Base-by-base conservation (phyloP, 2,797 vertebrate genomes). In the Microchirus variegatus region DNA sequence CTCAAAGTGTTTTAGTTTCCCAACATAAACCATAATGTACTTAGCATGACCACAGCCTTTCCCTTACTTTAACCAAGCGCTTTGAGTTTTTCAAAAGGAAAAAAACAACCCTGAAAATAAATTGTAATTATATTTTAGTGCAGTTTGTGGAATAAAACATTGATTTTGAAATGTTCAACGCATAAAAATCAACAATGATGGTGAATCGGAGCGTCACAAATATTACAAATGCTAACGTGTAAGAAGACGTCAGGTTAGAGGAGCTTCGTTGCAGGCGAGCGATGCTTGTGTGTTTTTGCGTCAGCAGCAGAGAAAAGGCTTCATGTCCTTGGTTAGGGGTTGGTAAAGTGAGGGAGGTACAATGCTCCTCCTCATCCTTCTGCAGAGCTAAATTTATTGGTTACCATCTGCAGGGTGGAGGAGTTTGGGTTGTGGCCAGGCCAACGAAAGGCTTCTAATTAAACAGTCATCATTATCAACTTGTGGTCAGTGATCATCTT, bases 401-500 rank as follows among this genome's bases (percentile, higher is more conserved):
- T 91, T 70, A 78, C 90, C 93, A 93, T 93, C 90, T 93, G 92
- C 84, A 92, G 92, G 93, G 92, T 91, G 92, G 92, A 94, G 92
- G 84, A 94, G 89, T 84, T 89, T 92, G 90, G 90, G 77, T 79
- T 81, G 77, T 63, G 87, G 91, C 89, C 92, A 92, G 90, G 84
- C 91, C 89, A 87, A 87, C 90, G 90, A 92, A 92, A 93, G 90
- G 89, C 92, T 93, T 94, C 91, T 94, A 94, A 94, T 94, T 94
- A 94, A 94, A 93, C 85, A 90, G 90, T 92, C 92, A 94, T 94
- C 93, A 94, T 94, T 94, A 94, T 94, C 93, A 93, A 93, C 90
- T 88, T 89, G 91, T 80, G 92, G 93, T 90, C 85, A 83, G 84
- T 71, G 89, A 92, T 93, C 90, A 90, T 86, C 87, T 64, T 91